Conservation (phyloP, 2,113 vertebrate species). For the Empidonax alnorum region DNA sequence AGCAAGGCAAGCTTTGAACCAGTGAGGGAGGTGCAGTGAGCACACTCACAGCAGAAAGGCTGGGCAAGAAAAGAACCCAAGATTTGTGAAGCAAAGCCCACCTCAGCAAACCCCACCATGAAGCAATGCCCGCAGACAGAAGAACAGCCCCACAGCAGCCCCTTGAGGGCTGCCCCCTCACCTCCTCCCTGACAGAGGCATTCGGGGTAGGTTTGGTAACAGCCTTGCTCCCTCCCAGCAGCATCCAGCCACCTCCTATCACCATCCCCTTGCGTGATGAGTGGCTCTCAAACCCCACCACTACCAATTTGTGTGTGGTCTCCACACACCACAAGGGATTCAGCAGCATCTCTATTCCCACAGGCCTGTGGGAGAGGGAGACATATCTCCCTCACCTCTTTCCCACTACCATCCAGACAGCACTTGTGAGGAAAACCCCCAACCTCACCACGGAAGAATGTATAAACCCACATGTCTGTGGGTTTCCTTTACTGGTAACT, state of each 20-base stretch:
- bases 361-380: background rate
- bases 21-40: background rate
- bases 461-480: constrained; percentile 10
- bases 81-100: background rate
- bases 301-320: rapidly evolving
- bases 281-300: rapidly evolving
- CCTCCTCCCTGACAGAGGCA: background rate
- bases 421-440: background rate
- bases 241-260: background rate
- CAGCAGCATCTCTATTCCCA: background rate
- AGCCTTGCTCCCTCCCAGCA: background rate
- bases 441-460: constrained; percentile 29
- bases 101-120: too few relatives aligned
- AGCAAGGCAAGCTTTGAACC: background rate
- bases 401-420: background rate
- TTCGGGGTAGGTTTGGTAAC: background rate
- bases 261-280: rapidly evolving
- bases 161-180: background rate
- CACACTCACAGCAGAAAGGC: background rate
- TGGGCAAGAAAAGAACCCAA: background rate
- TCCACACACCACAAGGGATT: background rate
- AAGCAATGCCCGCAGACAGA: background rate
- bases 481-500: constrained; percentile 53
- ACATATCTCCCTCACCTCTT: background rate
- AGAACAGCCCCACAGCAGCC: background rate